Conservation (phyloP, 2,888 invertebrate species). For the Zaprionus lineosus region DNA sequence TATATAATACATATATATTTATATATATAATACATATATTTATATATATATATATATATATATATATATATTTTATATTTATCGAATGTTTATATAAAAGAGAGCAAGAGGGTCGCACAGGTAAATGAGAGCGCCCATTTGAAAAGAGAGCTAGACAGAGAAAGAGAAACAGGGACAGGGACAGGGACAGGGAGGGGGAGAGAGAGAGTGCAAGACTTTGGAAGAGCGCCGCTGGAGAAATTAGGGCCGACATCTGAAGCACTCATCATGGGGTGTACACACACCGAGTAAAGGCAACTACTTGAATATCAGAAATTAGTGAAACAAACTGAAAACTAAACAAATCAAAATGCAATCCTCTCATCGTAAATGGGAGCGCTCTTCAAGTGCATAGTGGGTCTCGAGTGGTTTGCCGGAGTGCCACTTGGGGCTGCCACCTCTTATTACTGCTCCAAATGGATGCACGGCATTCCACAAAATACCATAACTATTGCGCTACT, state of each 20-base stretch:
- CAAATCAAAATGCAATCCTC: conserved; percentile 56
- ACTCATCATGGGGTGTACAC: no score
- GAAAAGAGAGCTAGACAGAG: conserved; percentile 1
- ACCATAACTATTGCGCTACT: conserved; percentile 18
- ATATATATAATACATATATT: background rate
- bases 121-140: conserved; percentile 22
- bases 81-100: background rate
- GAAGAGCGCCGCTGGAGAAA: no score
- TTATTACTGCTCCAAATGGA: conserved; percentile 30
- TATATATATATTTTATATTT: background rate
- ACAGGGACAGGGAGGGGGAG: conserved; percentile 8
- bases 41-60: background rate
- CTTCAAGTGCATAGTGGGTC: conserved; percentile 39
- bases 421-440: conserved; percentile 29
- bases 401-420: conserved; percentile 38
- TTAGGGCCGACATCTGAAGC: no score
- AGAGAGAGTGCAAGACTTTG: conserved; percentile 6
- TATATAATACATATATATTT: background rate
- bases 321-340: conserved; percentile 27
- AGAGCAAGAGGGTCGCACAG: conserved; percentile 11
- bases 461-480: background rate
- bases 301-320: background rate
- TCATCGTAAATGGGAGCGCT: conserved; percentile 41
- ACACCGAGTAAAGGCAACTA: conserved; percentile 5
- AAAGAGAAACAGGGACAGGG: conserved; percentile 3